Base-by-base conservation (phyloP, 2,888 invertebrate genomes). In the Brenthis daphne region DNA sequence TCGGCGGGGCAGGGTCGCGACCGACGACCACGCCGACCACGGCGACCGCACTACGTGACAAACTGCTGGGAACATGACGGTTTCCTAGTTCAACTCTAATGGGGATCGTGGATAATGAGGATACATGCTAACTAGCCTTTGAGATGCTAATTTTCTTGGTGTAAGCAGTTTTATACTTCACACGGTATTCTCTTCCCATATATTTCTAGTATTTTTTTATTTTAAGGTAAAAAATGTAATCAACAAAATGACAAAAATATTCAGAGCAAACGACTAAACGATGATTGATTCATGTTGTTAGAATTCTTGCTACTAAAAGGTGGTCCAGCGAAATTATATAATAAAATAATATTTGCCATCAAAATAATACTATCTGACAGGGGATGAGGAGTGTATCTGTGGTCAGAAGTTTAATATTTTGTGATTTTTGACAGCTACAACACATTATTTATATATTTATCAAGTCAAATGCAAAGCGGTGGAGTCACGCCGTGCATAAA, bases 1-100 rank as follows among this genome's bases (percentile, higher is more conserved):
- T 81, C 83, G 80, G 79, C 74, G 81, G 81, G 79, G 76, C 79
- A 77, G 83, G 87, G 87, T 87, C 87, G 85, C 85, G 85, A 84
- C 85, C 83, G 82, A 76, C 74, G 74, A 73, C 72, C 76, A 67
- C 70, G 63, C 75, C 69, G 76, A 76, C 75, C 77, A 70, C 76
- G 71, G 66, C 73, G 77, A 77, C 80, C 77, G 77, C 80, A 77
- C 77, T 77, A 88, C 88, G 88, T 87, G 88, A 85, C 86, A 79
- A 79, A 77, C 75, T 78, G 80, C 77, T 86, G 86, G 84, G 86
- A 85, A 87, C 80, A 77, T 78, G 78, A 82, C 82, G 72, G 73
- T 79, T 87, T 87, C 86, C 86, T 84, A 82, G 78, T 73, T 68
- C 70, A 68, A 33, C 50, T 58, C 64, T 72, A 73, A 73, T 71